phyloP scores from a whole-genome alignment of 2,113 vertebrate genomes.

The Gallinago jamesoni region DNA sequence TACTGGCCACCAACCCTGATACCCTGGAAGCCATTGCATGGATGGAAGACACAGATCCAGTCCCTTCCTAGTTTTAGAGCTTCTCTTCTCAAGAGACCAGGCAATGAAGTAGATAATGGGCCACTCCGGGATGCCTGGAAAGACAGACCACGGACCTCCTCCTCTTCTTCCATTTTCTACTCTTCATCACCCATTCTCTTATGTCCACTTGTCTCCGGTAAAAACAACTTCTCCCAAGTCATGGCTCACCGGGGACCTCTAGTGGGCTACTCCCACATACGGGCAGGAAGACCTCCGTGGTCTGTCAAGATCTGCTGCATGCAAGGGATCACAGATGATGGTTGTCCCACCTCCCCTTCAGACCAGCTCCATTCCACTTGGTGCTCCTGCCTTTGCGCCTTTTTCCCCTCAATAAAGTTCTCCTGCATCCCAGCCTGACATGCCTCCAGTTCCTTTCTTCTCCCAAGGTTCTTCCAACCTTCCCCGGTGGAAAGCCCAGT shows the following conservation, averaged over 20 bases:
- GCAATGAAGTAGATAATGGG: not conserved
- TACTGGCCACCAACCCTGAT: too few species aligned
- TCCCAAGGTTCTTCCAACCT: not conserved
- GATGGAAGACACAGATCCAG: too few species aligned
- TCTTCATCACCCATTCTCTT: too few species aligned
- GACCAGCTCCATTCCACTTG: rapidly evolving
- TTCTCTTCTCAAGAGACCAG: not conserved
- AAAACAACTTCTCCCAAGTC: not conserved
- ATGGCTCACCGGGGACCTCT: not conserved
- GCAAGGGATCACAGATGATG: rapidly evolving
- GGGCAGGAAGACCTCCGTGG: rapidly evolving
- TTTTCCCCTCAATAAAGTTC: not conserved
- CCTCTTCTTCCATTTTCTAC: too few species aligned
- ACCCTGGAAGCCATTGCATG: too few species aligned
- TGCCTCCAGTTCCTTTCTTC: not conserved
- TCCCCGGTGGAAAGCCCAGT: not conserved
- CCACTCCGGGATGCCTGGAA: too few species aligned
- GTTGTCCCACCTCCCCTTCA: rapidly evolving
- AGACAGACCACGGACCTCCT: too few species aligned
- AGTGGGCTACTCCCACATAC: not conserved
- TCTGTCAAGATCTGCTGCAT: rapidly evolving
- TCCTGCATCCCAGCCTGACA: not conserved
- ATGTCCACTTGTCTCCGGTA: too few species aligned
- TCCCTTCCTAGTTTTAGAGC: too few species aligned
- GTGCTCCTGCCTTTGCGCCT: rapidly evolving